Conservation (phyloP, 92 coral and sea anemone genomes). For the Muricea muricata region DNA sequence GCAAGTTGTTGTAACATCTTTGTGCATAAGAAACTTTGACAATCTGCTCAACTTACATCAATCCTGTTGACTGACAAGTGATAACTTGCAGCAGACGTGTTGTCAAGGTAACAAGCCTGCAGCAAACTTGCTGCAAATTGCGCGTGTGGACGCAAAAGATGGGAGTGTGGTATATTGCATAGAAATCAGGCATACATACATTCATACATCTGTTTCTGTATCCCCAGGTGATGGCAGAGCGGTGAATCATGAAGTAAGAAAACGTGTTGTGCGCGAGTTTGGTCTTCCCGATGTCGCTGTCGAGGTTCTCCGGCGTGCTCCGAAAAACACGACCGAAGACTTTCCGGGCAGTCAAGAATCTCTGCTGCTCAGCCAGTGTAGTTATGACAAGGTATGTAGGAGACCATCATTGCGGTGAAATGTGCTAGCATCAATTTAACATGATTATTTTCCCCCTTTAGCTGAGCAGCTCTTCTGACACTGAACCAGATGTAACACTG, state of each 20-base stretch:
- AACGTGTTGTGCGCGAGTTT: slow-evolving; percentile 58
- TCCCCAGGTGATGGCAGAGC: slow-evolving; percentile 62
- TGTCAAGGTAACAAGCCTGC: no score
- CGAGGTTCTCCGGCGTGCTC: slow-evolving; percentile 72
- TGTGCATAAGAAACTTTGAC: no score
- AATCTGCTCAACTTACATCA: no score
- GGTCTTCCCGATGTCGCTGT: slow-evolving; percentile 96
- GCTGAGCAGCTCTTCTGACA: background rate
- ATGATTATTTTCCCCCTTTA: background rate
- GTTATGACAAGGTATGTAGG: slow-evolving; percentile 3
- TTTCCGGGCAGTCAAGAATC: slow-evolving; percentile 42
- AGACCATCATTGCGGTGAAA: no score
- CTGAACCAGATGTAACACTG: slow-evolving; percentile 26
- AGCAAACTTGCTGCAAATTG: no score
- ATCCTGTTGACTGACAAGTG: no score
- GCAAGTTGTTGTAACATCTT: no score
- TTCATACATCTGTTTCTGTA: slow-evolving; percentile 41
- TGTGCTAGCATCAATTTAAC: background rate
- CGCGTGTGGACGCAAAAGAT: no score
- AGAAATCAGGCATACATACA: slow-evolving; percentile 7
- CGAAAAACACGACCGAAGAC: slow-evolving; percentile 48
- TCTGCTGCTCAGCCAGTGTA: background rate
- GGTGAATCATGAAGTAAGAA: slow-evolving; percentile 54
- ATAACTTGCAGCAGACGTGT: no score
- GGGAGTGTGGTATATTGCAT: no score